phyloP scores from a whole-genome alignment of 2,797 vertebrate species.

The Echiichthys vipera region DNA sequence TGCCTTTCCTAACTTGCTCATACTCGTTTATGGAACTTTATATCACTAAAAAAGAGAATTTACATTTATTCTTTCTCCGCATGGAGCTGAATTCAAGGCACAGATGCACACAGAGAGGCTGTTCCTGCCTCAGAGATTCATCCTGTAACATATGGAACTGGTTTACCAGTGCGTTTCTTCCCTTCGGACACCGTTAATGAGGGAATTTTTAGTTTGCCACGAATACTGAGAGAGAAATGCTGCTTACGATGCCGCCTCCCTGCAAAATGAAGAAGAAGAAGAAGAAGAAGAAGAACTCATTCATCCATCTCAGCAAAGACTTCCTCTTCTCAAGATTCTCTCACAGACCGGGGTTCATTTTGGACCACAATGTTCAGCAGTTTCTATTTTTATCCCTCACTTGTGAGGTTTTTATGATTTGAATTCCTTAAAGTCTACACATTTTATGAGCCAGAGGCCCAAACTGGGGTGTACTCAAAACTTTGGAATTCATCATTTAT shows the following conservation, averaged over 20 bases:
- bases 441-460: slow-evolving; percentile 30
- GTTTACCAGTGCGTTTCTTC: slow-evolving; percentile 56
- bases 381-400: slow-evolving; percentile 30
- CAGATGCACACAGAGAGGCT: slow-evolving; percentile 50
- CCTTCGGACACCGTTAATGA: slow-evolving; percentile 76
- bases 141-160: slow-evolving; percentile 75
- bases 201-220: slow-evolving; percentile 53
- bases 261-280: slow-evolving; percentile 9
- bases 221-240: slow-evolving; percentile 23
- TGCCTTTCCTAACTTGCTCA: neutral
- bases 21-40: neutral
- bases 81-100: slow-evolving; percentile 28
- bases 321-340: slow-evolving; percentile 16
- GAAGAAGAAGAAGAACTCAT: slow-evolving; percentile 21
- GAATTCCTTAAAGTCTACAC: slow-evolving; percentile 23
- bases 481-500: slow-evolving; percentile 54
- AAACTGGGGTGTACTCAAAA: slow-evolving; percentile 26
- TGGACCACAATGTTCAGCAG: slow-evolving; percentile 19
- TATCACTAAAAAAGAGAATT: neutral
- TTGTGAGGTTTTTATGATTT: slow-evolving; percentile 19
- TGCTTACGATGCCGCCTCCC: slow-evolving; percentile 5
- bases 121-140: slow-evolving; percentile 59
- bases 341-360: slow-evolving; percentile 20
- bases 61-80: neutral
- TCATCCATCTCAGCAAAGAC: slow-evolving; percentile 26